Conservation (phyloP, 2,113 vertebrate species). For the Ctenomys sociabilis region DNA sequence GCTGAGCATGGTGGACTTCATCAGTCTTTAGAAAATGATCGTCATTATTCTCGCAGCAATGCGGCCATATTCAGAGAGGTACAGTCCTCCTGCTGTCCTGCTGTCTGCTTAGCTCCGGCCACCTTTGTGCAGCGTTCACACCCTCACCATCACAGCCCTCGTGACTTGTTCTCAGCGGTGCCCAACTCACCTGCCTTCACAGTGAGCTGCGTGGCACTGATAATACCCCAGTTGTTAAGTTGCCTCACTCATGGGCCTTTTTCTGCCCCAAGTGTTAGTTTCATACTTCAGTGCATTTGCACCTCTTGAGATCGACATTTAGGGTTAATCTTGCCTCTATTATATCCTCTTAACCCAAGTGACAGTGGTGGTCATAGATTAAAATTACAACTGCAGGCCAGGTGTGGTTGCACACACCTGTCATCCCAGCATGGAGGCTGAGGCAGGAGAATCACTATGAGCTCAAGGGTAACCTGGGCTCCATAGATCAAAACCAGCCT, state of each 20-base stretch:
- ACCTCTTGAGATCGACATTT: background rate
- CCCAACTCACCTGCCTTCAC: background rate
- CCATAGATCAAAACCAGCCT: background rate
- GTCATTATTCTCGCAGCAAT: background rate
- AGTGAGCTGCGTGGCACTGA: background rate
- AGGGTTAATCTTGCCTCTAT: background rate
- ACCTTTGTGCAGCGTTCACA: background rate
- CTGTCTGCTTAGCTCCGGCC: background rate
- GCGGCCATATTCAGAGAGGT: background rate
- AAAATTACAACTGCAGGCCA: background rate
- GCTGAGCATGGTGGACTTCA: background rate
- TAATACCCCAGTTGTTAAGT: background rate
- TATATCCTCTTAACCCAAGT: background rate
- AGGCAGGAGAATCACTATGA: background rate
- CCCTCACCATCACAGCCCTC: background rate
- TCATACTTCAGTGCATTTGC: background rate
- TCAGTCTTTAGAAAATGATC: background rate
- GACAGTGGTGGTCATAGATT: background rate
- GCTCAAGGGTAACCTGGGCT: background rate
- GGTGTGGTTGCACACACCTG: background rate
- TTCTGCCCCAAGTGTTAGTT: slow-evolving; percentile 26
- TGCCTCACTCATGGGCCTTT: background rate
- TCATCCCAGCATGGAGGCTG: background rate
- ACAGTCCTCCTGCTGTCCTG: background rate
- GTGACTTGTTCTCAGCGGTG: background rate